Conservation (phyloP, 2,113 vertebrate species). For the Alectura lathami region DNA sequence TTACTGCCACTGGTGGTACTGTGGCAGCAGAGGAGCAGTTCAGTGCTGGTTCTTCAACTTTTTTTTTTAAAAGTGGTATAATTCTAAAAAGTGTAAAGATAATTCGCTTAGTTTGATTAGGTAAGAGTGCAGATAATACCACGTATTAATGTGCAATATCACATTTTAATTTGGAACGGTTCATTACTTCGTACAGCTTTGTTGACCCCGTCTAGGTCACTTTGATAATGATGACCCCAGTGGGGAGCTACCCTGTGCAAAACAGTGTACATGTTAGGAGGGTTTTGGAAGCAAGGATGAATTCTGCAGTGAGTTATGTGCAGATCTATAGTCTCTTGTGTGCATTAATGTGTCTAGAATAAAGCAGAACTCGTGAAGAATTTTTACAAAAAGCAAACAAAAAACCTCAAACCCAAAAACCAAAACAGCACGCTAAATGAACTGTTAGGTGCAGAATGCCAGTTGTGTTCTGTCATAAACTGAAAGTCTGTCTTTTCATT, state of each 20-base stretch:
- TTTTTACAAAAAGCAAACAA: neutral
- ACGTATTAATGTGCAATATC: neutral
- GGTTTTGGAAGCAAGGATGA: neutral
- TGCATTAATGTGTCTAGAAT: neutral
- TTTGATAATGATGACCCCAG: neutral
- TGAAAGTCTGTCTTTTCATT: constrained; percentile 58
- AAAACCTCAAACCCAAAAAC: neutral
- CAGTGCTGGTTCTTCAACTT: neutral
- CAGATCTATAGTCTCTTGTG: neutral
- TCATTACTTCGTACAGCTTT: neutral
- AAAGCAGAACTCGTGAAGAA: constrained; percentile 16
- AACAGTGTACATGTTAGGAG: neutral
- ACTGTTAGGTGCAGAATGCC: neutral
- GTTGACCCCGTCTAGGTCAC: neutral
- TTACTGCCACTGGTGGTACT: neutral
- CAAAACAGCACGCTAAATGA: neutral
- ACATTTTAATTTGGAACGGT: neutral
- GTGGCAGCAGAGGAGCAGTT: neutral
- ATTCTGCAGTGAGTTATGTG: neutral
- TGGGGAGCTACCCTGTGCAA: neutral
- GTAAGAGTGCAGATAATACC: neutral
- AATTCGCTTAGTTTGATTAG: neutral
- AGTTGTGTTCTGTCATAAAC: neutral
- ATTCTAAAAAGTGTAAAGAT: neutral
- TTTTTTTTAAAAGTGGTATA: neutral